Percentiles rank a stretch among this genome's conserved stretches.
Evolutionary conservation across 2,113 vertebrate genomes (phyloP).

Genomic region (Alosa alosa): DNA sequence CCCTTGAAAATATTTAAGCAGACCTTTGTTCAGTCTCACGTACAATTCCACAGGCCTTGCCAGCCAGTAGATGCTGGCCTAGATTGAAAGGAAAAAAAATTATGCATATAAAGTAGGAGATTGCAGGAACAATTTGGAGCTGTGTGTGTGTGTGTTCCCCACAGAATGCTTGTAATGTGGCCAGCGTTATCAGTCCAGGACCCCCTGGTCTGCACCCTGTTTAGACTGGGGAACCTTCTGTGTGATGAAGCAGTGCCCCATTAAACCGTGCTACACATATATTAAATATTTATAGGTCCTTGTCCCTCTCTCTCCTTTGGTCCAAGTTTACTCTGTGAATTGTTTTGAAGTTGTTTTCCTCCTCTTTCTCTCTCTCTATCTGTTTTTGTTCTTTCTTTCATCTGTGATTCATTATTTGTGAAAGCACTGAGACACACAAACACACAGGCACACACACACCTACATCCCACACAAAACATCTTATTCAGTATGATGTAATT

Average conservation of each 20-base stretch:
- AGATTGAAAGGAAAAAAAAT: not conserved
- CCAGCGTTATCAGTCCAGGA: not conserved
- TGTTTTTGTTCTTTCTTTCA: not conserved
- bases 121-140: constrained; percentile 13
- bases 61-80: not conserved
- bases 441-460: not conserved
- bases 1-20: constrained; percentile 4
- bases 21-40: not conserved
- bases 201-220: not conserved
- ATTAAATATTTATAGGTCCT: not conserved
- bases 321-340: not conserved
- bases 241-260: not conserved
- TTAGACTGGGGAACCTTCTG: not conserved
- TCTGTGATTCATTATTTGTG: constrained; percentile 15
- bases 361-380: not conserved
- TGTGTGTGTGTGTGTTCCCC: not conserved
- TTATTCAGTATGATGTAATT: not conserved
- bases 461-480: constrained; percentile 12
- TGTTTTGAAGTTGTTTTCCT: not conserved
- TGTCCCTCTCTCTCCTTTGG: not conserved
- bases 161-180: not conserved
- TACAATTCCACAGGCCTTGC: not conserved
- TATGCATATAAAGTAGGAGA: not conserved
- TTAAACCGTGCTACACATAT: not conserved
- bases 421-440: constrained; percentile 7